phyloP scores from a whole-genome alignment of 2,113 vertebrate genomes.

The Micronycteris hirsuta region DNA sequence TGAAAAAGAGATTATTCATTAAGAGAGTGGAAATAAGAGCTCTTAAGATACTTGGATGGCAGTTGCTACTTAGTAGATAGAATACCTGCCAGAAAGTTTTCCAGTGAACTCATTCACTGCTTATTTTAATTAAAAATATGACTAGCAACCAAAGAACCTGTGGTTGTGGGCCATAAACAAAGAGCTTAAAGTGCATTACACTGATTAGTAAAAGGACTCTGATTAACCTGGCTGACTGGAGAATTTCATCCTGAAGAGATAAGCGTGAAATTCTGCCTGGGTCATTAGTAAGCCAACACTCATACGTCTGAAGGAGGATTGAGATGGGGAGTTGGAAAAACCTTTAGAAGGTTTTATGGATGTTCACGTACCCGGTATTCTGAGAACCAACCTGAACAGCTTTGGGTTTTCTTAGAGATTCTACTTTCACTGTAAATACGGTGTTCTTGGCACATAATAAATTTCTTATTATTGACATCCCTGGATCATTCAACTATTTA shows the following conservation, averaged over 20 bases:
- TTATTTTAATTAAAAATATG: constrained; percentile 67
- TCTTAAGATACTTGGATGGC: neutral
- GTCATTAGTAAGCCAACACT: neutral
- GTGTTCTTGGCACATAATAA: neutral
- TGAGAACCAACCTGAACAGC: neutral
- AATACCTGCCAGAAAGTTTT: constrained; percentile 59
- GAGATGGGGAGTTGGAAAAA: neutral
- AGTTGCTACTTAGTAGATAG: constrained; percentile 11
- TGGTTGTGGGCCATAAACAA: neutral
- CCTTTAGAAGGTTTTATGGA: neutral
- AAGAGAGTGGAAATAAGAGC: constrained; percentile 19
- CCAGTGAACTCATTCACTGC: constrained; percentile 51
- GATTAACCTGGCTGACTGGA: constrained; percentile 46
- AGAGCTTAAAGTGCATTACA: neutral
- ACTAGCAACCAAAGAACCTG: constrained; percentile 18
- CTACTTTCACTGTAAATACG: neutral
- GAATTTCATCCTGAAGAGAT: constrained; percentile 32
- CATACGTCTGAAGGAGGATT: neutral
- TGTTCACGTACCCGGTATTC: neutral
- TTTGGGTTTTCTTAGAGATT: neutral
- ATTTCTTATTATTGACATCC: neutral
- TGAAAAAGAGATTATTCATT: constrained; percentile 39
- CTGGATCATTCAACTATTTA: neutral
- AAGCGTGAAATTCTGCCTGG: neutral
- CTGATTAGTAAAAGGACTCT: constrained; percentile 57